Evolutionary conservation across 2,888 invertebrate species (phyloP), one percentile per base, ranked within the genome.

Genomic region (Cryptophagus acutangulus): DNA sequence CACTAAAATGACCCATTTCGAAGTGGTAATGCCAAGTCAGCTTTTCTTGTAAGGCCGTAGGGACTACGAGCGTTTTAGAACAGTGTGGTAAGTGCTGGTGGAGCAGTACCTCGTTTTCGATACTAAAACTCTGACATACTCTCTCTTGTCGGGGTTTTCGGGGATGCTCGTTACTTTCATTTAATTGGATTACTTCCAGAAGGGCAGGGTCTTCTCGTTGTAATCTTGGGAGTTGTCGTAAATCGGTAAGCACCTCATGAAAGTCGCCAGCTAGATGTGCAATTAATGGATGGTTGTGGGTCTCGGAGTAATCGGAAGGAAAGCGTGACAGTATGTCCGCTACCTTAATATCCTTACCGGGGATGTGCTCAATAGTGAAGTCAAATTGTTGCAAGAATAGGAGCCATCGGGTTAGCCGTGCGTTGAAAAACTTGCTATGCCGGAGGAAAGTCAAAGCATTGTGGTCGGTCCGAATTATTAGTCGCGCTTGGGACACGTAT

Each of bases 381-480:
- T 46, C 17, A 36, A 33, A 49, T 25, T 44, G 31, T 2, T 35
- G 25, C 17, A 49, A 17, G n/a, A 26, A 29, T 18, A 49, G 26
- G 1, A 43, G 10, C 49, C 47, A 44, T 9, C 45, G 30, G n/a
- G 41, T 48, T 3, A 48, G n/a, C 5, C 43, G 26, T 8, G 40
- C 38, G 33, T 43, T 43, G 28, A 46, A 37, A 2, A 49, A 36
- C n/a, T 41, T 40, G 12, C 49, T 43, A 3, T 43, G 41, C 20
- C 37, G 20, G 17, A 50, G 16, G 15, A 45, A 50, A 13, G 31
- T 45, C 1, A 50, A 16, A 5, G 45, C 48, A 14, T 40, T 17
- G 16, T 50, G 49, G 33, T 51, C 49, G 1, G 51, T 47, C 1
- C 36, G 33, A 14, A 49, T 46, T 17, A 40, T 33, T 2, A 52